Percentiles rank a stretch among this genome's conserved stretches.
These are phyloP conservation scores for Herpetotheres cachinnans DNA, from an alignment of 2,113 vertebrate species.

Conservation along the genomic window DNA sequence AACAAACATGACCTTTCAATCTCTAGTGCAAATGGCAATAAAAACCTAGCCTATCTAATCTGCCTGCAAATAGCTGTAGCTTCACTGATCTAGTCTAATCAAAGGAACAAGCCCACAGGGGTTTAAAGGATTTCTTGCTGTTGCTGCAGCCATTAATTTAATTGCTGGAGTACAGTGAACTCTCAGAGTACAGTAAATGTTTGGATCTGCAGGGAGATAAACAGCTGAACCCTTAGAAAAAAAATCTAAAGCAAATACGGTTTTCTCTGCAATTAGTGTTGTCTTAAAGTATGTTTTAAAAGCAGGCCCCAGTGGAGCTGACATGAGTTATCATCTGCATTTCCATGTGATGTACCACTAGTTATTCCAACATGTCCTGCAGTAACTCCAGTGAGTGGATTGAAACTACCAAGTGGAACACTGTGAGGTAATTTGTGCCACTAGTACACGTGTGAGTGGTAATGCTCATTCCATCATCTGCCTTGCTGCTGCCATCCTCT, in stretches of 20 bases:
- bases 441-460: neutral
- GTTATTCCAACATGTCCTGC: neutral
- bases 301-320: slow-evolving; percentile 14
- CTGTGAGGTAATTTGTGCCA: neutral
- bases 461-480: neutral
- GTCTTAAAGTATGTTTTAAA: slow-evolving; percentile 48
- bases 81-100: slow-evolving; percentile 75
- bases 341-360: neutral
- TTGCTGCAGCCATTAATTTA: slow-evolving; percentile 74
- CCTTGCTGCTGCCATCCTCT: neutral
- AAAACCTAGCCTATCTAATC: slow-evolving; percentile 66
- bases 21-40: slow-evolving; percentile 62
- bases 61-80: slow-evolving; percentile 72
- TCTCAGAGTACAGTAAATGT: slow-evolving; percentile 65
- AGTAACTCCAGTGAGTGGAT: neutral
- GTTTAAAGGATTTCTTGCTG: slow-evolving; percentile 69
- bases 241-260: slow-evolving; percentile 49
- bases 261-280: slow-evolving; percentile 64
- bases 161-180: slow-evolving; percentile 70
- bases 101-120: slow-evolving; percentile 73
- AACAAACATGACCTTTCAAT: slow-evolving; percentile 68
- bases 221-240: slow-evolving; percentile 56
- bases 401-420: neutral
- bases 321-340: slow-evolving; percentile 1
- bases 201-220: slow-evolving; percentile 66